These are phyloP conservation scores for Stegastes partitus DNA, from an alignment of 2,113 vertebrate genomes.

Conservation along the genomic window DNA sequence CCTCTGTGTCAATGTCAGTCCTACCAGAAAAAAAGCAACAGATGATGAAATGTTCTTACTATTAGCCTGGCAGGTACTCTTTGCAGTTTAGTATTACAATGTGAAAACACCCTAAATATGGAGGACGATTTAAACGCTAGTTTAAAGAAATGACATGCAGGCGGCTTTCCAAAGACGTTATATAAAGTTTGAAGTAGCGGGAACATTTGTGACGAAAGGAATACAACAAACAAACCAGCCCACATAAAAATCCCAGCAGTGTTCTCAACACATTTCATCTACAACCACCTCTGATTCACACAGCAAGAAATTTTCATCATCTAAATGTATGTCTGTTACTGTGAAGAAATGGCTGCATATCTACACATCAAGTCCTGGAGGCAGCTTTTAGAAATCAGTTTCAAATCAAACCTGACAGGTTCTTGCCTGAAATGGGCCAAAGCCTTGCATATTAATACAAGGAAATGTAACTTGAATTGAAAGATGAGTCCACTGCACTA, in stretches of 20 bases:
- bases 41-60: too few species aligned
- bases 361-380: not conserved
- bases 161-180: not conserved
- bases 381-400: not conserved
- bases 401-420: conserved; percentile 11
- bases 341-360: conserved; percentile 1
- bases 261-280: conserved; percentile 22
- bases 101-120: not conserved
- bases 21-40: not conserved
- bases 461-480: not conserved
- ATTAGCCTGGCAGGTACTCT: not conserved
- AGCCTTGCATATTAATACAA: not conserved
- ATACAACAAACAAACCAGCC: conserved; percentile 12
- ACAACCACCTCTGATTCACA: conserved; percentile 13
- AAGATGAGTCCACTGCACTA: not conserved
- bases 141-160: not conserved
- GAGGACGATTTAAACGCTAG: not conserved
- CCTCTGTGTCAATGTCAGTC: not conserved
- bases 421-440: not conserved
- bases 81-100: not conserved
- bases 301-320: not conserved
- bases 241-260: conserved; percentile 20
- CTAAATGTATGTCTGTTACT: too few species aligned
- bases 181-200: conserved; percentile 7
- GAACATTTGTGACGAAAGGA: conserved; percentile 43